phyloP scores from a whole-genome alignment of 1,140 invertebrate species.

The Pantala flavescens region DNA sequence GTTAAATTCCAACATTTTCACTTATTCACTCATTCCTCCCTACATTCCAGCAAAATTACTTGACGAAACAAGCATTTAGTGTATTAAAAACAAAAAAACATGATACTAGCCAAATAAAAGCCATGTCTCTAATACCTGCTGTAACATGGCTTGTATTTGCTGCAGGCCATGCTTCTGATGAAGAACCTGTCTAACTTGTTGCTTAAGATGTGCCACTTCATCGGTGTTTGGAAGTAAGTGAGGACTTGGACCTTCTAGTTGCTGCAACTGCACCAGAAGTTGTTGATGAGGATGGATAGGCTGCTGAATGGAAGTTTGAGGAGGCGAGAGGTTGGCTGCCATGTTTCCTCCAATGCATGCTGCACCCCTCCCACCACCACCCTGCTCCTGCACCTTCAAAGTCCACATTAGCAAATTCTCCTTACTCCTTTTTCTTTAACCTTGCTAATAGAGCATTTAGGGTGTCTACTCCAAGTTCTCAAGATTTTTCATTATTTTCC shows the following conservation, averaged over 20 bases:
- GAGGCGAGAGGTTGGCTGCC: background rate
- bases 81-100: background rate
- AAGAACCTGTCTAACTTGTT: conserved; percentile 9
- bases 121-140: conserved; percentile 3
- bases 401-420: background rate
- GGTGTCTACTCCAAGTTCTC: background rate
- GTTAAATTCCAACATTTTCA: no score
- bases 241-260: conserved; percentile 1
- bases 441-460: background rate
- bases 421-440: background rate
- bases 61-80: no score
- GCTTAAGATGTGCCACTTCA: conserved; percentile 5
- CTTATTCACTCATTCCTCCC: no score
- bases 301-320: background rate
- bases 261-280: conserved; percentile 2
- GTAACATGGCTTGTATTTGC: conserved; percentile 9
- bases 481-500: no score
- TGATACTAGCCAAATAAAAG: background rate
- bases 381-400: conserved; percentile 7
- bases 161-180: conserved; percentile 7
- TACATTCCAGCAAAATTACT: no score
- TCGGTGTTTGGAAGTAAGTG: background rate
- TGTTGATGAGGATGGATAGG: background rate
- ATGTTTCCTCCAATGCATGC: background rate
- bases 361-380: background rate